phyloP scores from a whole-genome alignment of 2,113 vertebrate genomes.

The Hippocampus abdominalis region DNA sequence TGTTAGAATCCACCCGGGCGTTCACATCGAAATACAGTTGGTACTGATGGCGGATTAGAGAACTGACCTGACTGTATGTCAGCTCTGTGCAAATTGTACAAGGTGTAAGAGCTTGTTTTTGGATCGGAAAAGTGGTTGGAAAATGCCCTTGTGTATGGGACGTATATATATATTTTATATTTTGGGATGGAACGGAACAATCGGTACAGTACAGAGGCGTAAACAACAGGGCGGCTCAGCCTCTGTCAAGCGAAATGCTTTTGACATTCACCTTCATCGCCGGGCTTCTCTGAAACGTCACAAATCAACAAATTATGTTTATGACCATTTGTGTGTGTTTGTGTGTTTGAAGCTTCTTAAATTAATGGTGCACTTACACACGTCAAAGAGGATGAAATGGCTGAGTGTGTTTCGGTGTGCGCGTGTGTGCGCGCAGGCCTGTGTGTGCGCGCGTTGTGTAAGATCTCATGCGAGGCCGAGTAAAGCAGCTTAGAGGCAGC shows the following conservation, averaged over 20 bases:
- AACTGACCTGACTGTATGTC: not conserved
- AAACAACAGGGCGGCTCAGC: not conserved
- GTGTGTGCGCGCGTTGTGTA: conserved; percentile 13
- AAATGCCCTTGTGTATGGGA: not conserved
- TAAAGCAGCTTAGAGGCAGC: conserved; percentile 63
- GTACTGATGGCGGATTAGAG: not conserved
- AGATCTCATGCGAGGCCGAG: conserved; percentile 31
- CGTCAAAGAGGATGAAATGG: conserved; percentile 36
- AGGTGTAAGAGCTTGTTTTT: not conserved
- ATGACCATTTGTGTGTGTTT: conserved; percentile 17
- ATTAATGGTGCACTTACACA: conserved; percentile 38
- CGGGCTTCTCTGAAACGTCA: not conserved
- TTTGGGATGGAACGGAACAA: not conserved
- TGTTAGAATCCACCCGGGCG: not conserved
- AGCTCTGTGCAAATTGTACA: not conserved
- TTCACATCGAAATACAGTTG: not conserved
- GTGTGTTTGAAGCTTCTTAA: conserved; percentile 22
- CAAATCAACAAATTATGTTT: not conserved
- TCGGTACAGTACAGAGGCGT: not conserved
- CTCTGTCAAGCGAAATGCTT: not conserved
- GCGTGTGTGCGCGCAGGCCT: not conserved
- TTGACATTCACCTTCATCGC: not conserved
- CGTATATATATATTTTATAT: not conserved
- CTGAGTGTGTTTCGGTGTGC: conserved; percentile 5
- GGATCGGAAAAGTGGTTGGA: not conserved